Conservation (phyloP, 1,140 invertebrate species). For the Drosophila pruinosa region DNA sequence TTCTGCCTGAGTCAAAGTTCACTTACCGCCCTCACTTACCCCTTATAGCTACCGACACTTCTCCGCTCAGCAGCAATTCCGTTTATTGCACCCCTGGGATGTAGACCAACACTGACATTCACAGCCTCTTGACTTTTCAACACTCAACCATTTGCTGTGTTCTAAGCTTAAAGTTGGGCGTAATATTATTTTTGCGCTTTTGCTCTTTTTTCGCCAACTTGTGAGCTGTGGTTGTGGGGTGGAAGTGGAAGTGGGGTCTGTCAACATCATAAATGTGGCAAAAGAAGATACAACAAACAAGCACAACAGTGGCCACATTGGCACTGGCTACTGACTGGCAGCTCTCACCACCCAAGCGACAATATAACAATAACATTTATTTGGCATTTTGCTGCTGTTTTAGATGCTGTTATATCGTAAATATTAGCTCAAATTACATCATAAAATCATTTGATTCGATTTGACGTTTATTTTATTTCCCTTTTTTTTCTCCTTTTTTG, state of each 20-base stretch:
- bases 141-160: slow-evolving; percentile 55
- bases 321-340: not conserved
- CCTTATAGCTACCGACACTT: not conserved
- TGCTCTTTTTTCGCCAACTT: slow-evolving; percentile 29
- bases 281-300: slow-evolving; percentile 18
- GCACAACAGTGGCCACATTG: slow-evolving; percentile 2
- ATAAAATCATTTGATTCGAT: slow-evolving; percentile 83
- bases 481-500: slow-evolving; percentile 5
- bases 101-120: slow-evolving; percentile 26
- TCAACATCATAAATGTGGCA: slow-evolving; percentile 69
- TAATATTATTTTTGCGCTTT: slow-evolving; percentile 45
- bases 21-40: not conserved
- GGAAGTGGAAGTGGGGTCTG: not conserved
- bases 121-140: slow-evolving; percentile 61
- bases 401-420: slow-evolving; percentile 82
- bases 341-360: slow-evolving; percentile 76
- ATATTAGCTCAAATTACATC: slow-evolving; percentile 82
- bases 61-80: slow-evolving; percentile 62
- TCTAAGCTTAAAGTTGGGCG: slow-evolving; percentile 56
- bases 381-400: slow-evolving; percentile 82
- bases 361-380: slow-evolving; percentile 83
- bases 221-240: not conserved
- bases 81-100: slow-evolving; percentile 59
- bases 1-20: slow-evolving; percentile 40
- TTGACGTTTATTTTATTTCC: slow-evolving; percentile 79